Evolutionary conservation across 2,797 vertebrate genomes (phyloP), one percentile per base, ranked within the genome.

Genomic region (Staurois parvus): DNA sequence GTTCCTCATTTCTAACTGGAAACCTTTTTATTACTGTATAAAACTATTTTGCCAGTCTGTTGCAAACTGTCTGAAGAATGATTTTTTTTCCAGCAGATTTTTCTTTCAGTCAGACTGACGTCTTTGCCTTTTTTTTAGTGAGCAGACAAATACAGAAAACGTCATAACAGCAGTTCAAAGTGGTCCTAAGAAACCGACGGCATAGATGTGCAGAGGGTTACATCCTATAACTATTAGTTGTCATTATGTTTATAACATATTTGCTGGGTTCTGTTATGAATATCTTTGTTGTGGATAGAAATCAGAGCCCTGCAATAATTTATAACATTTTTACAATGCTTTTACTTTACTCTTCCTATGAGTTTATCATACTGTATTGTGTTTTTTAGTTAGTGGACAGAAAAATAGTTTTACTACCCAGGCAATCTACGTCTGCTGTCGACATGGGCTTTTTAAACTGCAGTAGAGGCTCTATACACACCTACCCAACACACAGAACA

Each of bases 1-100:
- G 26, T 69, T 79, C 42, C 42, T 8, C 15, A 28, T 72, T 34
- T 72, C 21, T 59, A 34, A 59, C 21, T 56, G 79, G 79, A 72
- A 70, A 56, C 67, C n/a, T n/a, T 56, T 48, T 69, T 45, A 37
- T 72, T 70, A 34, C 45, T 2, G 2, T 34, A 59, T 42, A 28
- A 67, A 34, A 21, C 24, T 52, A 15, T 37, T 72, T 72, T 32
- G n/a, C 10, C 24, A 56, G 30, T 59, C 79, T 70, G n/a, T 67
- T 72, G 68, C 28, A 37, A 26, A 19, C 42, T 1, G 24, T 37
- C 45, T 37, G 34, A 70, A 59, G 24, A 32, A 2, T 52, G 15
- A 32, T 34, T 48, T 10, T 48, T 79, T 69, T 13, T 29, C 29
- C 4, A 26, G 24, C 28, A 79, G 78, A 80, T 9, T 69, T 30